Base-by-base conservation (phyloP, 2,797 vertebrate species). In the Lerista edwardsae region DNA sequence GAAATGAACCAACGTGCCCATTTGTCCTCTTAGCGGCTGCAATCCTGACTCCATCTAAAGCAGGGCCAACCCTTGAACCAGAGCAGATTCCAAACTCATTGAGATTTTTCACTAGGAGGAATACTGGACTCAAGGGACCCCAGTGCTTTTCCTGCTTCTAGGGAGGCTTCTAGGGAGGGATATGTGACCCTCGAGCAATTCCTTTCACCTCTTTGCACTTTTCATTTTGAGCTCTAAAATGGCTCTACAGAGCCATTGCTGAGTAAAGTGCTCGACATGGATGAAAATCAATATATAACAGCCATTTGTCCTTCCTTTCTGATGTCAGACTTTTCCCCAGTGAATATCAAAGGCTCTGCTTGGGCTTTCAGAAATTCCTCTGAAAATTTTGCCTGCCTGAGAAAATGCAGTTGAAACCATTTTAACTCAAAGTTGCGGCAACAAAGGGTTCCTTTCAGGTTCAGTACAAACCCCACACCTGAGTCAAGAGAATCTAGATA, bases 261-360 rank as follows among this genome's bases (percentile, higher is more conserved):
- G 76, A 31, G 51, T 57, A 69, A 80, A 86, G 73, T 76, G 31
- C 39, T 39, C 36, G 31, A 81, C 61, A 27, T 69, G 73, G 39
- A 77, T 81, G 31, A 59, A 71, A 86, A 80, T 86, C 84, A 81
- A 86, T 86, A 81, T 71, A 76, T 81, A 47, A 44, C 41, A 81
- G 44, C 55, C 29, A 36, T 81, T 76, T 81, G n/a, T 75, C 55
- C 39, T 81, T 68, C 27, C 41, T 62, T 69, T 69, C n/a, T 51
- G 65, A 64, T 31, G 47, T 76, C 44, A 62, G 27, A 39, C 34
- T 62, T 19, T 71, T 10, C 79, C 41, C 55, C 41, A 55, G 51
- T 62, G 55, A 61, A 69, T 71, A 31, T n/a, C 19, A 21, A 76
- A 76, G 64, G 34, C 51, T 68, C 61, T 59, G 21, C 8, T 17